Evolutionary conservation across 1,140 invertebrate genomes (phyloP), one percentile per base, ranked within the genome.

Genomic region (Neodiprion pinetum): DNA sequence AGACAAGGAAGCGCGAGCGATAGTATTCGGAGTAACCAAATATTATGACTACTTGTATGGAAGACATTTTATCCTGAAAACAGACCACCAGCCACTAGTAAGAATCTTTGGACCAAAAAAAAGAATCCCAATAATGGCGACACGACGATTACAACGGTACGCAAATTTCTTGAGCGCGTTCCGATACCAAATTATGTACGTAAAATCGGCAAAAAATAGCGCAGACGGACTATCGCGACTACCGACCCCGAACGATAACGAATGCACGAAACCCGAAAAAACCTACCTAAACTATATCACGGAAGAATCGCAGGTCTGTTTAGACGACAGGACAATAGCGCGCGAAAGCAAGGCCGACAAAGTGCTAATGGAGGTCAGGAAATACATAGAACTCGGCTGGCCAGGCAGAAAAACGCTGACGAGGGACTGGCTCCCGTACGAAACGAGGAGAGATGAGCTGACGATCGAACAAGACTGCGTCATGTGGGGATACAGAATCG

Each of bases 21-120:
- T 91, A 9, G 75, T 90, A 8, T 90, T 79, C 77, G 86, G 82
- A 9, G 81, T 90, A 14, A 85, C 86, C 72, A 89, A 87, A 74
- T 91, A 90, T 73, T 83, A 87, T 53, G 71, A 84, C 12, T 91
- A 88, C 73, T 61, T 91, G 2, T 86, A 82, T 79, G 88, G 89
- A 40, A 78, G 87, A 11, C 77, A 85, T 74, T 89, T 89, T 76
- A 72, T 77, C 12, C 80, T 90, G n/a, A 75, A 80, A 17, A 90
- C 89, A 1, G 90, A 91, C 76, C 87, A 90, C 76, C 82, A 88
- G 73, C 89, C 90, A 9, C 77, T 92, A n/a, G 70, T 88, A 1
- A 68, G 77, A 14, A 85, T 91, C 67, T 90, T 91, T 78, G 77
- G 80, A 40, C 69, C 78, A 66, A 77, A 85, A 11, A 81, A 82